Base-by-base conservation (phyloP, 2,888 invertebrate genomes). In the Spilarctia lutea region DNA sequence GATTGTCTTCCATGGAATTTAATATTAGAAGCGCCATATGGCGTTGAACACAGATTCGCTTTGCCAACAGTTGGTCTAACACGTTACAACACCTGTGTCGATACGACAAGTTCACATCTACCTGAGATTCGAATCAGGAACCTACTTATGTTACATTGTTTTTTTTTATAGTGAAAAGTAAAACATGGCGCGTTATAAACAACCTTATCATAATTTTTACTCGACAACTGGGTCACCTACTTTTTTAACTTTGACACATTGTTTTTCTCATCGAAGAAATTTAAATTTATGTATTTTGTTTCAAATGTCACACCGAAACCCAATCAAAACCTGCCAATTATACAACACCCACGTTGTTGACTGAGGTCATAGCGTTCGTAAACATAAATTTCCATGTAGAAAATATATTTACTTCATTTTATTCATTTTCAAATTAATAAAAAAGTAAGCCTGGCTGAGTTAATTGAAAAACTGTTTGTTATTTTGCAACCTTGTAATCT, bases 1-100 rank as follows among this genome's bases (percentile, higher is more conserved):
- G 94, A 94, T 95, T 94, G 91, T 92, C 90, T 92, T 88, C 88
- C 88, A 88, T 88, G 90, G 88, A 86, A 80, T 86, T 87, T 88
- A 89, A 88, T 88, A 88, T 88, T 89, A 87, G 86, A 87, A 77
- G 83, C 88, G 88, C 92, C 96, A 96, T 95, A 94, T 96, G 95
- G 93, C 83, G 90, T 81, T 85, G 81, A 85, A 85, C 90, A 89
- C 87, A 90, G 93, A 94, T 94, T 94, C 88, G 89, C 85, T 87
- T 81, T 87, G 88, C 86, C 83, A 85, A 90, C 91, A 92, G 91
- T 88, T 93, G 92, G 89, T 78, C 74, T 69, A 78, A 80, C 73
- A 76, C 74, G 75, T 85, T 85, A 78, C 85, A 78, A 63, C 72
- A 71, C 45, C 65, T 24, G 71, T 65, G 81, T 74, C 73, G 69